Conservation (phyloP, 2,888 invertebrate species). For the Ethmia dodecea region DNA sequence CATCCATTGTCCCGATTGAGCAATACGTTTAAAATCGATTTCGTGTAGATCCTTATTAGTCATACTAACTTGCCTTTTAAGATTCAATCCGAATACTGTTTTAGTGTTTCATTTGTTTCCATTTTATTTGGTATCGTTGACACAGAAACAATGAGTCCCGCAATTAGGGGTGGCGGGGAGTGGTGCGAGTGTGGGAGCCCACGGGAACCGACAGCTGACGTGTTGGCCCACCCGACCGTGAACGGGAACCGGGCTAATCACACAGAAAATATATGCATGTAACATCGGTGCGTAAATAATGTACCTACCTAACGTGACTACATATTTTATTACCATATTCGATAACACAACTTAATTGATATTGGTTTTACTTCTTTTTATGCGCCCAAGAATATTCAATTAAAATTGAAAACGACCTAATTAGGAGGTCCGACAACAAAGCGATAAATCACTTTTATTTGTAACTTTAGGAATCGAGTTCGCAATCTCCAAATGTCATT, state of each 20-base stretch:
- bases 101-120: too few species aligned
- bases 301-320: too few species aligned
- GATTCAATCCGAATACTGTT: background rate
- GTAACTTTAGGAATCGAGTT: constrained; percentile 33
- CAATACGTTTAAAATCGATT: constrained; percentile 16
- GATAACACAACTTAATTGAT: too few species aligned
- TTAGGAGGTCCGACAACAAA: constrained; percentile 25
- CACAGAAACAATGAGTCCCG: constrained; percentile 53
- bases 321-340: too few species aligned
- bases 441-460: constrained; percentile 38
- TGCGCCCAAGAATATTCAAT: constrained; percentile 22
- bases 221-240: constrained; percentile 30
- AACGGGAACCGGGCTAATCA: constrained; percentile 32
- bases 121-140: too few species aligned
- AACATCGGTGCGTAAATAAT: constrained; percentile 17
- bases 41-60: constrained; percentile 18
- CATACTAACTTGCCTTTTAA: constrained; percentile 1
- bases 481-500: constrained; percentile 34
- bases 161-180: constrained; percentile 51
- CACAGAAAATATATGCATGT: constrained; percentile 38
- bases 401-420: constrained; percentile 20
- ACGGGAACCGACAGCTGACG: constrained; percentile 52
- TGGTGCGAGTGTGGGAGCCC: constrained; percentile 38
- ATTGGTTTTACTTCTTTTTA: too few species aligned
- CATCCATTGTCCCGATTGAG: constrained; percentile 30